Percentiles rank a stretch among this genome's conserved stretches.
Evolutionary conservation across 2,113 vertebrate species (phyloP).

Genomic region (Epinephelus fuscoguttatus): DNA sequence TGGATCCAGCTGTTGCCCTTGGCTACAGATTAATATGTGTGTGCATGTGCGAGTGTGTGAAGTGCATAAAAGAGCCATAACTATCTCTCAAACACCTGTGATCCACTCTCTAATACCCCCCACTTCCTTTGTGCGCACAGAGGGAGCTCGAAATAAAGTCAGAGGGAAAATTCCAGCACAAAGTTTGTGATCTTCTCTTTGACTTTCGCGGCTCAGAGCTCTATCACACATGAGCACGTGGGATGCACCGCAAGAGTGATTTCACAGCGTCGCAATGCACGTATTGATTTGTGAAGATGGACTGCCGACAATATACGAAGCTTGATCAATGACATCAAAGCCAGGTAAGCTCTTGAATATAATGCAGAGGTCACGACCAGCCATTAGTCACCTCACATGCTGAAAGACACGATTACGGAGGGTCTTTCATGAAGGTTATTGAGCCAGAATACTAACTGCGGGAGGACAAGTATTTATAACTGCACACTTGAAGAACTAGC

Average conservation of each 20-base stretch:
- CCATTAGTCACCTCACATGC: slow-evolving; percentile 22
- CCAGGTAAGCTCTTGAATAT: slow-evolving; percentile 11
- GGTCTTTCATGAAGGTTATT: neutral
- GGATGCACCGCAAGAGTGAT: neutral
- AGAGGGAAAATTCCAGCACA: neutral
- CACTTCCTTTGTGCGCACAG: slow-evolving; percentile 6
- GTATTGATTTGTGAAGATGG: slow-evolving; percentile 38
- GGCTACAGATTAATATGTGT: slow-evolving; percentile 56
- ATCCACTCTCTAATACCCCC: slow-evolving; percentile 40
- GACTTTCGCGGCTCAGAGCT: slow-evolving; percentile 9
- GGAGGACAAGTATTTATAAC: neutral
- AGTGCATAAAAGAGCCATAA: slow-evolving; percentile 42
- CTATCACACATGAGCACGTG: neutral
- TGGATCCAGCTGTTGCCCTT: slow-evolving; percentile 59
- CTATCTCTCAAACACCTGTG: slow-evolving; percentile 52
- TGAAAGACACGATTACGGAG: neutral
- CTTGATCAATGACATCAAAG: slow-evolving; percentile 38
- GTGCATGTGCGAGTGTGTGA: slow-evolving; percentile 38
- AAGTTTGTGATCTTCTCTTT: slow-evolving; percentile 33
- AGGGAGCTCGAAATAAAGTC: slow-evolving; percentile 26
- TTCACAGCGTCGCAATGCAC: slow-evolving; percentile 7
- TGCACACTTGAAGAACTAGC: neutral
- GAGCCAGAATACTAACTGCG: slow-evolving; percentile 2
- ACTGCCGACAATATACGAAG: slow-evolving; percentile 15
- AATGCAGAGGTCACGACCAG: slow-evolving; percentile 21